Conservation (phyloP, 2,888 invertebrate genomes). For the Loripinus fragilis region DNA sequence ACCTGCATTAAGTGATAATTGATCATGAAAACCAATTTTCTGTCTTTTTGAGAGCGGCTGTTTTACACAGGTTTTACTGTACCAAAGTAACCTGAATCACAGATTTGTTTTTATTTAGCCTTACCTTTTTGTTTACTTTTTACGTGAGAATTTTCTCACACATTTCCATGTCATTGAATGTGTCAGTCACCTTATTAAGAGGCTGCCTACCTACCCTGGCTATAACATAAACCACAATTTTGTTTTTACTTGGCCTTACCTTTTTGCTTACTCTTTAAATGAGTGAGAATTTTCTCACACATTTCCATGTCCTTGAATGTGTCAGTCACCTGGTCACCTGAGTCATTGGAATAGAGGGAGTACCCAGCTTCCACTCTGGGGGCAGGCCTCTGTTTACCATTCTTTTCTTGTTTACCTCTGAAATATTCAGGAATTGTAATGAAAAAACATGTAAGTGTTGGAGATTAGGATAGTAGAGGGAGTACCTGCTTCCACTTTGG, state of each 20-base stretch:
- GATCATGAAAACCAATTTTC: too few relatives aligned
- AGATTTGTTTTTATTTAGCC: too few relatives aligned
- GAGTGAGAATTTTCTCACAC: slow-evolving; percentile 66
- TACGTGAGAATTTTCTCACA: slow-evolving; percentile 66
- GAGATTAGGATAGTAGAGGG: too few relatives aligned
- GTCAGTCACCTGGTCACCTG: slow-evolving; percentile 61
- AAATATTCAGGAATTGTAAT: too few relatives aligned
- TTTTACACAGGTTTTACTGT: too few relatives aligned
- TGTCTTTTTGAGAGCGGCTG: too few relatives aligned
- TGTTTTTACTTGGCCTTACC: slow-evolving; percentile 42
- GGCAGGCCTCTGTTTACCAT: slow-evolving; percentile 51
- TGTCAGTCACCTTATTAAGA: slow-evolving; percentile 50
- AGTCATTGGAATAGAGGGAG: slow-evolving; percentile 68
- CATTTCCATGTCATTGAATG: slow-evolving; percentile 64
- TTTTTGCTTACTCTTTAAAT: slow-evolving; percentile 63
- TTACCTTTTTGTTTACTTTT: slow-evolving; percentile 62
- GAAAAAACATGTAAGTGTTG: too few relatives aligned
- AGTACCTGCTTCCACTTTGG: slow-evolving; percentile 66
- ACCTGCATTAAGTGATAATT: too few relatives aligned
- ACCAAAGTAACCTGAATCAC: too few relatives aligned
- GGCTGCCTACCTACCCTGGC: too few relatives aligned
- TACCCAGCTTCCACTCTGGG: slow-evolving; percentile 65
- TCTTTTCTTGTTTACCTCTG: slow-evolving; percentile 44
- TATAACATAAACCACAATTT: too few relatives aligned
- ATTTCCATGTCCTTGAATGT: slow-evolving; percentile 65